These are phyloP conservation scores for Tubiluchus corallicola DNA, from an alignment of 2,888 invertebrate genomes.

Conservation along the genomic window DNA sequence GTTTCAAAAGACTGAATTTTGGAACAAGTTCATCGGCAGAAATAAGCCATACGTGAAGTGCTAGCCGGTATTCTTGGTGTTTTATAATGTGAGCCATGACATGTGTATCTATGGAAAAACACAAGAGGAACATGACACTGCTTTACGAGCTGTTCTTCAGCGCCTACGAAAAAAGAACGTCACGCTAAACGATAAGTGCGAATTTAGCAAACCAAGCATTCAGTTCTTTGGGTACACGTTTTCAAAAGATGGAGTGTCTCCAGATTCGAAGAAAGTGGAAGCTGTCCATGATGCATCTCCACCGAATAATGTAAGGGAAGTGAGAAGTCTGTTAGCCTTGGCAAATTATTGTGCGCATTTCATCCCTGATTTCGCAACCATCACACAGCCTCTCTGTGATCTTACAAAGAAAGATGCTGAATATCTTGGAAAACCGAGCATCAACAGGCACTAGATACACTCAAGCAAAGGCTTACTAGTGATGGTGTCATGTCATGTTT, in stretches of 20 bases:
- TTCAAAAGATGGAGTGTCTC: slow-evolving; percentile 7
- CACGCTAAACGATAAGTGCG: slow-evolving; percentile 21
- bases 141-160: slow-evolving; percentile 16
- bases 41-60: slow-evolving; percentile 24
- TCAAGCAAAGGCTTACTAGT: too few relatives aligned
- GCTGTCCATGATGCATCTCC: slow-evolving; percentile 7
- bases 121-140: slow-evolving; percentile 19
- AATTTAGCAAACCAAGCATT: slow-evolving; percentile 12
- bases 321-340: slow-evolving; percentile 11
- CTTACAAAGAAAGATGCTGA: too few relatives aligned
- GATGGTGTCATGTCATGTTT: too few relatives aligned
- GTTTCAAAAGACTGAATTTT: slow-evolving; percentile 29
- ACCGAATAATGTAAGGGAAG: slow-evolving; percentile 7
- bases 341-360: too few relatives aligned
- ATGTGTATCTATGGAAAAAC: slow-evolving; percentile 22
- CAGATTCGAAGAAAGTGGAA: slow-evolving; percentile 8
- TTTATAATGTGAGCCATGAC: slow-evolving; percentile 26
- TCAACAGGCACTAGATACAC: too few relatives aligned
- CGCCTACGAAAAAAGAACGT: slow-evolving; percentile 13
- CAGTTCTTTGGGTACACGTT: slow-evolving; percentile 10
- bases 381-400: too few relatives aligned
- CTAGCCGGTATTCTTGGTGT: slow-evolving; percentile 21
- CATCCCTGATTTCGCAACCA: too few relatives aligned
- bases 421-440: too few relatives aligned
- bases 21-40: slow-evolving; percentile 30